These are phyloP conservation scores for Drosophila eohydei DNA, from an alignment of 2,888 invertebrate species.

Conservation along the genomic window DNA sequence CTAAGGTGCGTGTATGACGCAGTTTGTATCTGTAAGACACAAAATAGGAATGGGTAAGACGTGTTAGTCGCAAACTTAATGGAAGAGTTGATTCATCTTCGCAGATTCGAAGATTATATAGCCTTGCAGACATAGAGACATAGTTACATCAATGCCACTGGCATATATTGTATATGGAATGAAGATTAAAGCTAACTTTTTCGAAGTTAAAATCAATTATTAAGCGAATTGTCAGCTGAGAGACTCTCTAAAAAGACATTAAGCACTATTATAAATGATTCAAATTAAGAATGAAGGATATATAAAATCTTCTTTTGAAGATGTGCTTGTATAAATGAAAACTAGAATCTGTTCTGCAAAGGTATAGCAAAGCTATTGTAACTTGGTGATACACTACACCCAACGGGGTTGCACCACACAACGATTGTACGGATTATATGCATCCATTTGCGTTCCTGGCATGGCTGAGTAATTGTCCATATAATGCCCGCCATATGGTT, in stretches of 20 bases:
- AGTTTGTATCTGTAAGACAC: slow-evolving; percentile 86
- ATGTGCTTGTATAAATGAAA: background rate
- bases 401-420: slow-evolving; percentile 50
- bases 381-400: slow-evolving; percentile 72
- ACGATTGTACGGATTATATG: background rate
- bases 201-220: too few relatives aligned
- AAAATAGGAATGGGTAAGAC: background rate
- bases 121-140: background rate
- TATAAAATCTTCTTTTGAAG: background rate
- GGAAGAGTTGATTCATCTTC: background rate
- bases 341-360: background rate
- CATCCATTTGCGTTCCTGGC: slow-evolving; percentile 7
- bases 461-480: slow-evolving; percentile 6
- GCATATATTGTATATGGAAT: too few relatives aligned
- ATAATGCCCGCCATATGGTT: background rate
- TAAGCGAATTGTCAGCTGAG: too few relatives aligned
- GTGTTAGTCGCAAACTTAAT: background rate
- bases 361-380: slow-evolving; percentile 8
- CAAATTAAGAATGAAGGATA: background rate
- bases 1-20: slow-evolving; percentile 86
- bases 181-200: too few relatives aligned
- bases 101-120: slow-evolving; percentile 1
- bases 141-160: background rate
- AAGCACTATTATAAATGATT: too few relatives aligned
- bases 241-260: too few relatives aligned